Evolutionary conservation across 2,113 vertebrate species (phyloP), one percentile per base, ranked within the genome.

Genomic region (Pungitius pungitius): DNA sequence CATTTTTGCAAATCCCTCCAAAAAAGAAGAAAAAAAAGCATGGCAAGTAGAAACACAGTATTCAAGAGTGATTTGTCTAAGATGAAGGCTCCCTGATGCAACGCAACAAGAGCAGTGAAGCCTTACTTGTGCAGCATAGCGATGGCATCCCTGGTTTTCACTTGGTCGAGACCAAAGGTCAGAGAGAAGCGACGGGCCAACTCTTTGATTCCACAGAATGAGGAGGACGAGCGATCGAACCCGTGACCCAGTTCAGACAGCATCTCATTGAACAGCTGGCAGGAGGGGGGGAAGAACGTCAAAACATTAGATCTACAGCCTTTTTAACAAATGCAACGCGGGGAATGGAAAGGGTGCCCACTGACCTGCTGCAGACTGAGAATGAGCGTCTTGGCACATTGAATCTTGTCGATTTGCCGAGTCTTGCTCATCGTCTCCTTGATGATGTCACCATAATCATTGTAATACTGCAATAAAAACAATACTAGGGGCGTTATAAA

Each of bases 371-470:
- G 98, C 87, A 99, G 94, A 92, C 98, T 99, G 91, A 99, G 95
- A 90, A 99, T 99, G 84, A 99, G 96, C 0, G 98, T 99, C 92
- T 99, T 99, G 90, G 98, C 98, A 95, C 98, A 99, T 54, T 99
- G 98, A 88, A 99, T 98, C 94, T 99, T 99, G 90, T 99, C 97
- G 61, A 97, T 97, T 89, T 99, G 97, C 81, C 98, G 94, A 52
- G 97, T 98, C 92, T 99, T 99, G 91, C 97, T 99, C 98, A 99
- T 98, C 0, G 98, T 99, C 93, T 99, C 98, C 92, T 99, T 99
- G 91, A 99, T 99, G 86, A 99, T 99, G 88, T 99, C 98, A 33
- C 98, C 98, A 56, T 99, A 99, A 82, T 99, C 98, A 40, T 98
- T 99, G 89, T 99, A 99, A 95, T 99, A 99, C 98, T 99, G 88